Evolutionary conservation across 1,140 invertebrate species (phyloP).

Genomic region (Caerostris darwini): DNA sequence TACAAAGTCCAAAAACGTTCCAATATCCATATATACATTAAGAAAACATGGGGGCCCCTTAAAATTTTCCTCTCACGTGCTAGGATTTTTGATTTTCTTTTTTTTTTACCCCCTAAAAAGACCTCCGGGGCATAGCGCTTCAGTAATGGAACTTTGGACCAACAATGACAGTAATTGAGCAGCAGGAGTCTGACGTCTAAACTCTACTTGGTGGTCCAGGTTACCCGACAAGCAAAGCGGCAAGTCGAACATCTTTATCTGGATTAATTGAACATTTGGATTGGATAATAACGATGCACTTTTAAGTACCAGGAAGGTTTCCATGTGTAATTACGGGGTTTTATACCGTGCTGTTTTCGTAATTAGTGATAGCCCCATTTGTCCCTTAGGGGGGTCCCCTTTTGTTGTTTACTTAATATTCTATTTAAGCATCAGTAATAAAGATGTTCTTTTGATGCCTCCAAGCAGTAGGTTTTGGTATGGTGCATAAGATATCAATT

Average conservation of each 20-base stretch:
- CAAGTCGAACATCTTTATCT: constrained; percentile 71
- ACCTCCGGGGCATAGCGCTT: background rate
- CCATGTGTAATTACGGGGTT: constrained; percentile 52
- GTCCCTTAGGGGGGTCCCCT: background rate
- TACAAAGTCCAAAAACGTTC: background rate
- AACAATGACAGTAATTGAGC: constrained; percentile 57
- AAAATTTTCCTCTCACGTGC: background rate
- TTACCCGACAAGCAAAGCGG: constrained; percentile 42
- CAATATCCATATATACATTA: constrained; percentile 6
- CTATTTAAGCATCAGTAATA: constrained; percentile 60
- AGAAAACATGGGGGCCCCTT: background rate
- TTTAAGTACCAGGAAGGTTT: background rate
- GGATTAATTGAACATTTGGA: constrained; percentile 71
- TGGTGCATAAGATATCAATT: background rate
- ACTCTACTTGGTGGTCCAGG: constrained; percentile 61
- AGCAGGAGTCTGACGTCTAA: constrained; percentile 44
- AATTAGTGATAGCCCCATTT: constrained; percentile 1
- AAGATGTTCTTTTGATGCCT: constrained; percentile 13
- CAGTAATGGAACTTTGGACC: background rate
- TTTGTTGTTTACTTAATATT: constrained; percentile 75
- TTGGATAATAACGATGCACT: constrained; percentile 50
- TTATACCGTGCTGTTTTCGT: constrained; percentile 1
- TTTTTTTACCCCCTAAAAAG: background rate
- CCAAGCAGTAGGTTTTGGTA: background rate
- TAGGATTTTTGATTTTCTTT: background rate